These are phyloP conservation scores for Dryococelus australis DNA, from an alignment of 2,888 invertebrate genomes.

Conservation along the genomic window DNA sequence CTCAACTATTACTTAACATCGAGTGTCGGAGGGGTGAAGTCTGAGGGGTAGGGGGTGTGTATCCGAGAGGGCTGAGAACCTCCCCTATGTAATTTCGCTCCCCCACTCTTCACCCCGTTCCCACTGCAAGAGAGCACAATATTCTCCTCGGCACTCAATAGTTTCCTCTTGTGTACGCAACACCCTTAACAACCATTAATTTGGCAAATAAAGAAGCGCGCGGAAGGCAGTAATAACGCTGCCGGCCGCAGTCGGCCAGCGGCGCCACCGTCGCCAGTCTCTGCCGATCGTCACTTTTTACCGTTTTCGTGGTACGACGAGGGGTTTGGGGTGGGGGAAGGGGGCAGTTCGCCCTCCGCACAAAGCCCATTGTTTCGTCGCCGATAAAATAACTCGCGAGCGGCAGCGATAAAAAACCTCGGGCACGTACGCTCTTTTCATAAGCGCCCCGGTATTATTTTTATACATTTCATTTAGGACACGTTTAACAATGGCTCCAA, in stretches of 20 bases:
- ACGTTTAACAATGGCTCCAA: conserved; percentile 18
- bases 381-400: conserved; percentile 18
- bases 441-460: conserved; percentile 25
- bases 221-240: background rate
- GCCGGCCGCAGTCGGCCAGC: background rate
- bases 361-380: conserved; percentile 23
- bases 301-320: background rate
- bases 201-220: conserved; percentile 22
- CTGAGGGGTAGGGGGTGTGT: background rate
- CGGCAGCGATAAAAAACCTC: conserved; percentile 5
- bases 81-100: conserved; percentile 18
- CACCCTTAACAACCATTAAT: conserved; percentile 26
- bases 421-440: conserved; percentile 17
- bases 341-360: background rate
- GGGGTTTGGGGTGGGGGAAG: background rate
- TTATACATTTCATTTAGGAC: conserved; percentile 23
- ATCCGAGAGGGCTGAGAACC: background rate
- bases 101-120: background rate
- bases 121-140: background rate
- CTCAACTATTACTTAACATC: background rate
- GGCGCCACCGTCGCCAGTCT: conserved; percentile 27
- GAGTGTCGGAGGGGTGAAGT: background rate
- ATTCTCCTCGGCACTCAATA: conserved; percentile 4
- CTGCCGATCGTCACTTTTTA: conserved; percentile 29
- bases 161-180: conserved; percentile 21